A percentile compares a stretch with the other conserved stretches of the same genome.
phyloP scores from a whole-genome alignment of 2,113 vertebrate species.

The Cynopterus brachyotis region DNA sequence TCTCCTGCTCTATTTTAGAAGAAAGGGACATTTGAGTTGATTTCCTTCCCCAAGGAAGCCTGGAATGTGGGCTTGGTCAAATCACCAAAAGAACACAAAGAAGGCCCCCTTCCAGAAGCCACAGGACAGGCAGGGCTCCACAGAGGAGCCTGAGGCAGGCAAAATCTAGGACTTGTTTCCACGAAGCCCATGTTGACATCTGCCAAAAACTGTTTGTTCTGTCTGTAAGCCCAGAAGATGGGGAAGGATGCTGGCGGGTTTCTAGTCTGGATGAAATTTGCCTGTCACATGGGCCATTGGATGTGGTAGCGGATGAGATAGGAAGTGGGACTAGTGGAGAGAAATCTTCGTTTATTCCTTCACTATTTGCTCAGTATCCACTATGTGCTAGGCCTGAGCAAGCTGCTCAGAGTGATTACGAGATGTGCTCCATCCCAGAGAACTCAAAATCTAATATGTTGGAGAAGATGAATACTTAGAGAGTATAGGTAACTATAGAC shows the following conservation, averaged over 20 bases:
- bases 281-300: background rate
- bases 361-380: fast-evolving
- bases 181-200: background rate
- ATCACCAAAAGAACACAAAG: background rate
- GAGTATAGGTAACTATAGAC: background rate
- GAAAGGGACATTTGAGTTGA: background rate
- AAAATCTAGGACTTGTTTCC: background rate
- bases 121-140: background rate
- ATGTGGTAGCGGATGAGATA: background rate
- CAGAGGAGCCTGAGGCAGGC: background rate
- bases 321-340: background rate
- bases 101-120: background rate
- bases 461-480: background rate
- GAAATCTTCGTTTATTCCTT: background rate
- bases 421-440: background rate
- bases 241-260: background rate
- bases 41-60: background rate
- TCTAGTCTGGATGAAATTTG: background rate
- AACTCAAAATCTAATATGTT: background rate
- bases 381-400: background rate
- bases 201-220: background rate
- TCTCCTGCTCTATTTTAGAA: background rate
- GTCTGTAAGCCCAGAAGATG: background rate
- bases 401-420: background rate
- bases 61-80: background rate